Base-by-base conservation (phyloP, 2,888 invertebrate genomes). In the Hermaeophaga mercurialis region DNA sequence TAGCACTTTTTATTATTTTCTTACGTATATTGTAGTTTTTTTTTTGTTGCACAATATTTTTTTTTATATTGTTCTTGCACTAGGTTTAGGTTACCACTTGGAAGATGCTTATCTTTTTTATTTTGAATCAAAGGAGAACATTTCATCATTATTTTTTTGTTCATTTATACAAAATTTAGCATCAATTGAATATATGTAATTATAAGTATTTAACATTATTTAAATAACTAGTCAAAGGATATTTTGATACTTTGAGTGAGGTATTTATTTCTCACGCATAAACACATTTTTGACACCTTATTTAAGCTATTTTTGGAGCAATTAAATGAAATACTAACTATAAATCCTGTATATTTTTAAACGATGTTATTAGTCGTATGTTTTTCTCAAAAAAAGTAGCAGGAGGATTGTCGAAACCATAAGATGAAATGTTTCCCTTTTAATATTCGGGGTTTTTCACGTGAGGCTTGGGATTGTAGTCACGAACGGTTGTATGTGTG, bases 381-480 rank as follows among this genome's bases (percentile, higher is more conserved):
- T n/a, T n/a, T n/a, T n/a, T n/a, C n/a, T n/a, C n/a, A n/a, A n/a
- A n/a, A n/a, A n/a, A n/a, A n/a, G n/a, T n/a, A n/a, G n/a, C n/a
- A n/a, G n/a, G n/a, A n/a, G n/a, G n/a, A n/a, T n/a, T n/a, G n/a
- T n/a, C n/a, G n/a, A n/a, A n/a, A n/a, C n/a, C 5, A 22, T 8
- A 18, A 43, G 26, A 1, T 58, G 48, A 44, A 50, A 56, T 64
- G 63, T 65, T 61, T 59, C 52, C 55, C 57, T 39, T 36, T 36
- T 31, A 36, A 49, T 18, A 22, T 55, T 12, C 48, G 62, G 64
- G 61, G 18, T 39, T 39, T 61, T 45, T 63, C 64, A 69, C 54
- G 68, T 67, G 70, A 70, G 73, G 72, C 71, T 73, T 71, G 67
- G 68, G 56, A 5, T 58, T 48, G 57, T 57, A 63, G 71, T 69